Base-by-base conservation (phyloP, 2,797 vertebrate genomes). In the Oophaga sylvatica region DNA sequence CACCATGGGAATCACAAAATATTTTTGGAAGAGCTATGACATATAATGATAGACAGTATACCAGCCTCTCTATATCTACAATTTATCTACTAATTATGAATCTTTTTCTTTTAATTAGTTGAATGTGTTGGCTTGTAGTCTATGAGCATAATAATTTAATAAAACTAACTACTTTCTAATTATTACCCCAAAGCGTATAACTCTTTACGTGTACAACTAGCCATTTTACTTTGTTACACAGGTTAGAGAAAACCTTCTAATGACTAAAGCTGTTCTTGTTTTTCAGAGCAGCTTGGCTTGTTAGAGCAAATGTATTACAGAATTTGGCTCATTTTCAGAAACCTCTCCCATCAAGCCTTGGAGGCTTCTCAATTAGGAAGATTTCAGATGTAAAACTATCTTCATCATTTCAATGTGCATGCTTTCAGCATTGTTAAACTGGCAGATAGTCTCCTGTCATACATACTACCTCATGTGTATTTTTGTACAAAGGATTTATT, bases 261-360 rank as follows among this genome's bases (percentile, higher is more conserved):
- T 86, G 29, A 81, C 78, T 81, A 86, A 80, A 80, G 65, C 85
- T 86, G 65, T 80, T 81, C 77, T 29, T 80, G 65, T 86, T 86
- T 86, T 80, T 86, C 65, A 73, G 77, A 86, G 78, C 85, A 68
- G 63, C 65, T 86, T 86, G 56, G 53, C 77, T 80, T 86, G 85
- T 80, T 86, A 86, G 48, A 60, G 56, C 22, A 86, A 81, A 80
- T 80, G 65, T 80, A 86, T 56, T 86, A 45, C 59, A 80, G 65
- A 70, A 62, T 26, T 22, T 86, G 77, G 77, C 65, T 60, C 56
- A 62, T 85, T 85, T 85, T 78, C 73, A 85, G 76, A 76, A 56
- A 85, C 31, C 68, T 60, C 68, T 84, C 53, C 67, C 26, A 59
- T 83, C 20, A 59, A 35, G 12, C 71, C 73, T 48, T 65, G 60